Conservation (phyloP, 2,113 vertebrate genomes). For the Saimiri boliviensis region DNA sequence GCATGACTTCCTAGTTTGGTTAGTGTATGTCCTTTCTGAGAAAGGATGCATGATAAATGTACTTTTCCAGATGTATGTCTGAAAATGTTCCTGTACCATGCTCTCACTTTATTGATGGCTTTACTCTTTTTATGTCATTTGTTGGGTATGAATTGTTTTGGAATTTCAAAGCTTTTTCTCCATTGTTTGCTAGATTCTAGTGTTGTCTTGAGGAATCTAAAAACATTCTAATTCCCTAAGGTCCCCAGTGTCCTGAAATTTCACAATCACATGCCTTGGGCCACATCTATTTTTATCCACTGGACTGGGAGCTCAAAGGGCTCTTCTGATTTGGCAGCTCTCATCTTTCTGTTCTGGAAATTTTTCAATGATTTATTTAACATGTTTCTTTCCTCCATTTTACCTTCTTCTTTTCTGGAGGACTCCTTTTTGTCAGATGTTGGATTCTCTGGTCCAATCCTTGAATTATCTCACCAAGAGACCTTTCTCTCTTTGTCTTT, state of each 20-base stretch:
- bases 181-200: not conserved
- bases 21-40: not conserved
- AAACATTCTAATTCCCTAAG: not conserved
- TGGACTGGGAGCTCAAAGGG: not conserved
- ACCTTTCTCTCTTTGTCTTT: not conserved
- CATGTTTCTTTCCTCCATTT: not conserved
- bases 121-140: not conserved
- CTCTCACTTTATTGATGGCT: not conserved
- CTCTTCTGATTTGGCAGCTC: not conserved
- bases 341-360: not conserved
- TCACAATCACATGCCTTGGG: not conserved
- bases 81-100: not conserved
- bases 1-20: not conserved
- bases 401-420: not conserved
- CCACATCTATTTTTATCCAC: not conserved
- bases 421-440: not conserved
- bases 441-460: not conserved
- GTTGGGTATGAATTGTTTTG: not conserved
- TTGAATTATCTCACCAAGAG: not conserved
- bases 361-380: not conserved
- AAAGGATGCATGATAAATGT: not conserved
- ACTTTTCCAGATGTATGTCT: not conserved
- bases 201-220: slow-evolving; percentile 20
- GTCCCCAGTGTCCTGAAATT: not conserved
- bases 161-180: not conserved